Evolutionary conservation across 2,113 vertebrate genomes (phyloP).

Genomic region (Dermatemys mawii): DNA sequence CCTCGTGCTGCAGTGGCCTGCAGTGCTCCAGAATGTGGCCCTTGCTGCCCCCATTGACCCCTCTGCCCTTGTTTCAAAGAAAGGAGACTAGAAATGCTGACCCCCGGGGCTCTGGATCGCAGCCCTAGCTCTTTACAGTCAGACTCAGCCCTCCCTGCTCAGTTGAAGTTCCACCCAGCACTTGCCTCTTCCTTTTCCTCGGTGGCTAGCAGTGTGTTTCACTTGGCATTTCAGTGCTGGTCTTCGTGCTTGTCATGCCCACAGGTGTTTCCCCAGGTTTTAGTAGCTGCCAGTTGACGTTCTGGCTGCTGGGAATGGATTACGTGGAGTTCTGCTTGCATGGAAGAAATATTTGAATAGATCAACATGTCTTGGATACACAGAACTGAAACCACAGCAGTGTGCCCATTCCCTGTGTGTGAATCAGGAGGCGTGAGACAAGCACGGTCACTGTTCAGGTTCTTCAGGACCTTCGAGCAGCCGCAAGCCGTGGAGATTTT

Average conservation of each 20-base stretch:
- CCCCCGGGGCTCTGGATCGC: background rate
- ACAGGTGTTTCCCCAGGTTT: background rate
- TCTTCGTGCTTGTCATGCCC: conserved; percentile 17
- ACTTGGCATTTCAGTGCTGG: background rate
- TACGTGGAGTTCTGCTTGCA: conserved; percentile 25
- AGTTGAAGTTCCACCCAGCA: background rate
- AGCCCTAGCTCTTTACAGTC: too few species aligned
- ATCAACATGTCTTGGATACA: conserved; percentile 3
- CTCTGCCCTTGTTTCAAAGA: background rate
- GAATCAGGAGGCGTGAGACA: background rate
- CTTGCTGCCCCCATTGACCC: background rate
- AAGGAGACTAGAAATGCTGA: background rate
- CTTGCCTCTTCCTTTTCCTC: background rate
- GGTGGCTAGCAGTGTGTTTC: background rate
- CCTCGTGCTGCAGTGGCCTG: too few species aligned
- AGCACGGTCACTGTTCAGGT: fast-evolving
- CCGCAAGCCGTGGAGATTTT: fast-evolving
- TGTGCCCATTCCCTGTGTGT: background rate
- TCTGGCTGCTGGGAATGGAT: conserved; percentile 22
- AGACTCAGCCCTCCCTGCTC: background rate
- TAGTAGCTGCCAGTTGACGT: conserved; percentile 46
- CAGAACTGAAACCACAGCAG: background rate
- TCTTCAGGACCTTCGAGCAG: background rate
- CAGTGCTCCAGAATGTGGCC: background rate
- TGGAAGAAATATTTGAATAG: conserved; percentile 29